phyloP scores from a whole-genome alignment of 1,140 invertebrate species.

The Holcopasites calliopsidis region DNA sequence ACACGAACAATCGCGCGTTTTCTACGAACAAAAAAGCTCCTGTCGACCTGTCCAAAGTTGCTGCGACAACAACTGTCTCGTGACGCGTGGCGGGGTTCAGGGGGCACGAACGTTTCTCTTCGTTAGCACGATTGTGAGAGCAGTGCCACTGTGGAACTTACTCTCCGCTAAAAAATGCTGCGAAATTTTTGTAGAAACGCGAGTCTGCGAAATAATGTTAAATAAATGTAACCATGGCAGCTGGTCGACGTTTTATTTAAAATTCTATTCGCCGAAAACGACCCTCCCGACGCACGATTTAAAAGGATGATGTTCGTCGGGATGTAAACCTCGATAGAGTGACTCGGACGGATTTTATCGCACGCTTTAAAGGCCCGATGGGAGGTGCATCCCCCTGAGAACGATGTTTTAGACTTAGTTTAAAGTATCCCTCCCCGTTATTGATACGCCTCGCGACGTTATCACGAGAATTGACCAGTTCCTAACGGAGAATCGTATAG shows the following conservation, averaged over 20 bases:
- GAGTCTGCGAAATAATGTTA: too few relatives aligned
- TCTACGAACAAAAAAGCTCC: slow-evolving; percentile 58
- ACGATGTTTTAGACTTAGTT: slow-evolving; percentile 77
- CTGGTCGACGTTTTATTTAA: too few relatives aligned
- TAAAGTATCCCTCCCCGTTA: slow-evolving; percentile 73
- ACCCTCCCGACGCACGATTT: slow-evolving; percentile 29
- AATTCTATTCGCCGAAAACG: neutral
- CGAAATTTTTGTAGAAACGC: too few relatives aligned
- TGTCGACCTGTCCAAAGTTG: slow-evolving; percentile 63
- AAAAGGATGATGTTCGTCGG: slow-evolving; percentile 59
- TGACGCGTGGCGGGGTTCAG: slow-evolving; percentile 58
- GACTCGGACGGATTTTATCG: slow-evolving; percentile 68
- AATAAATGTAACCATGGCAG: too few relatives aligned
- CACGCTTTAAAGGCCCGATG: slow-evolving; percentile 55
- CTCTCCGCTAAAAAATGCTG: neutral
- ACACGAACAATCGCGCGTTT: slow-evolving; percentile 59
- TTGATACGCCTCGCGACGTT: slow-evolving; percentile 63
- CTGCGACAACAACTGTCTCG: slow-evolving; percentile 58
- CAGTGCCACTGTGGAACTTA: neutral
- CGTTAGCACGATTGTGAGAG: slow-evolving; percentile 29
- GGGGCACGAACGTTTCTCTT: slow-evolving; percentile 48
- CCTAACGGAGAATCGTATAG: slow-evolving; percentile 45
- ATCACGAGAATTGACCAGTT: slow-evolving; percentile 63
- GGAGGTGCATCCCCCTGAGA: slow-evolving; percentile 66
- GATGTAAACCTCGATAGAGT: slow-evolving; percentile 64